Evolutionary conservation across 2,113 vertebrate genomes (phyloP), one percentile per base, ranked within the genome.

Genomic region (Prinia subflava): DNA sequence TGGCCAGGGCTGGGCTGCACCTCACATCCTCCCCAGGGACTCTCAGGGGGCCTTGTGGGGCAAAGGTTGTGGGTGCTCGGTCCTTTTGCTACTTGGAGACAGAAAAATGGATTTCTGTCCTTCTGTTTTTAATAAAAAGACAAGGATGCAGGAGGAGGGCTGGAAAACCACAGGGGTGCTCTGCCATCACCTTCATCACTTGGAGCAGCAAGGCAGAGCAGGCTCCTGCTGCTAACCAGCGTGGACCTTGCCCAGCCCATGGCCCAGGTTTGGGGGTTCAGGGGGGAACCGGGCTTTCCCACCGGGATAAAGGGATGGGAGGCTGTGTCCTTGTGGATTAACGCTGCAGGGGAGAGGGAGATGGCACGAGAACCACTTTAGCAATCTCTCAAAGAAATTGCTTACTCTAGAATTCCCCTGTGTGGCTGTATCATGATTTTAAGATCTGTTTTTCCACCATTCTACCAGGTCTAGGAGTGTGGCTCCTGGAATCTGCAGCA

Each of bases 301-400:
- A 42, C n/a, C 0, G 0, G 80, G 28, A 21, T 50, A 27, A 31
- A 53, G 50, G 0, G 0, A 25, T 19, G 37, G 46, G 74, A 59
- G 35, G 27, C 70, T 53, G 53, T 0, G 3, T 87, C 84, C 62
- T 89, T 52, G 70, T 2, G 13, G 87, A 89, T 78, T 87, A 78
- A 44, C 2, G 0, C 74, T 3, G 10, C 79, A 90, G 87, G 71
- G 41, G 74, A 75, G 70, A 79, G 42, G 35, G 55, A 85, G 70
- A 65, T 63, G 1, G 20, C 41, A 87, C 53, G 44, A 62, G 52
- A 90, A 83, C 27, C 11, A 14, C 87, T 76, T 85, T 16, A 81
- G 50, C 59, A 62, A 20, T 31, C 71, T 83, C 94, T 89, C 56
- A 31, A n/a, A 78, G 35, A 83, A 88, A 90, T 81, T 63, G 47